phyloP scores from a whole-genome alignment of 2,888 invertebrate species.

The Calameuta pallipes region DNA sequence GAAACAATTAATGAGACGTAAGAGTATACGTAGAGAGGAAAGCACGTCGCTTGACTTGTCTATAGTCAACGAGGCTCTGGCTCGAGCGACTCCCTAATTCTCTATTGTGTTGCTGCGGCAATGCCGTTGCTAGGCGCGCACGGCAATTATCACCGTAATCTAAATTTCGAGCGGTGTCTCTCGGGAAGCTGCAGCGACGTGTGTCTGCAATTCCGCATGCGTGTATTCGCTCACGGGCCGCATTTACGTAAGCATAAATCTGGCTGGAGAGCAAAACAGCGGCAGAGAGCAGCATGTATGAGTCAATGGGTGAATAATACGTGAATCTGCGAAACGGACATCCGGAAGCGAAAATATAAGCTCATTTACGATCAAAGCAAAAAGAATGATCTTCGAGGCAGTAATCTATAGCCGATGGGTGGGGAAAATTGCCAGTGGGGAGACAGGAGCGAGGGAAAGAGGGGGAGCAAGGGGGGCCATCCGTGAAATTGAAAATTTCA shows the following conservation, averaged over 20 bases:
- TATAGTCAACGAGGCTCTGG: neutral
- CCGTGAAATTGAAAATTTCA: conserved; percentile 65
- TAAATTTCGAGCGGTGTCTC: conserved; percentile 26
- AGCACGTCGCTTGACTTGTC: neutral
- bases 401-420: too few relatives aligned
- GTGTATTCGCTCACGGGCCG: conserved; percentile 32
- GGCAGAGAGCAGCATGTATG: too few relatives aligned
- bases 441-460: conserved; percentile 4
- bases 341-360: too few relatives aligned
- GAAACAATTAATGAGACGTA: neutral
- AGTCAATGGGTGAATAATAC: too few relatives aligned
- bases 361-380: too few relatives aligned
- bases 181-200: too few relatives aligned
- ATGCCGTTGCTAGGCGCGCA: too few relatives aligned
- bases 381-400: too few relatives aligned
- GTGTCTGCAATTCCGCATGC: conserved; percentile 20
- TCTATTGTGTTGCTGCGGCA: too few relatives aligned
- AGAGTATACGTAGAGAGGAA: too few relatives aligned
- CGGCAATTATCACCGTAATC: conserved; percentile 57
- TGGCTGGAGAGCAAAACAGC: conserved; percentile 16
- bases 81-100: neutral
- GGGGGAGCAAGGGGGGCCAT: conserved; percentile 35
- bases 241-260: conserved; percentile 30
- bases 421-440: conserved; percentile 12
- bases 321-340: too few relatives aligned